These are phyloP conservation scores for Microplitis mediator DNA, from an alignment of 1,140 invertebrate species.

Conservation along the genomic window DNA sequence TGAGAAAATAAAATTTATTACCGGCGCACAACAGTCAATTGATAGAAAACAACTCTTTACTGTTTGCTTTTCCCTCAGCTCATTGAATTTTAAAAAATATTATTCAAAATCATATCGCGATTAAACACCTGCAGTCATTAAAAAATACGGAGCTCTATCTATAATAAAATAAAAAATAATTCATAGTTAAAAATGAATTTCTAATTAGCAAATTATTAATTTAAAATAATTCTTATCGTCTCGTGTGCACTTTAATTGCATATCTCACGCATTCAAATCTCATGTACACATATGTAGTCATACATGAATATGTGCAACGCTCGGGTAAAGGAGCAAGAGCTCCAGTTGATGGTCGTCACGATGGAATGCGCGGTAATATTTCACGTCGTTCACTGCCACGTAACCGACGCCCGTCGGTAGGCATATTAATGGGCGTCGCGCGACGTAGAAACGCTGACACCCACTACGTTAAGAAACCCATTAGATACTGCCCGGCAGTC, in stretches of 20 bases:
- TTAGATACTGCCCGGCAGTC: slow-evolving; percentile 38
- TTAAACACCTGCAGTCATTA: too few relatives aligned
- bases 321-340: slow-evolving; percentile 13
- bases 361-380: slow-evolving; percentile 45
- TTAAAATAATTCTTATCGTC: too few relatives aligned
- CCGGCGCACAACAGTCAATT: not conserved
- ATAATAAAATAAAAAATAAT: too few relatives aligned
- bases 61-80: too few relatives aligned
- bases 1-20: slow-evolving; percentile 29
- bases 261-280: not conserved
- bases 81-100: too few relatives aligned
- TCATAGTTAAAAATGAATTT: too few relatives aligned
- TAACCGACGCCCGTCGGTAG: slow-evolving; percentile 36
- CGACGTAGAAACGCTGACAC: slow-evolving; percentile 39
- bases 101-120: too few relatives aligned
- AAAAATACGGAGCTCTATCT: too few relatives aligned
- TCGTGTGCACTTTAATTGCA: not conserved
- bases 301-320: not conserved
- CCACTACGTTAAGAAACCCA: slow-evolving; percentile 44
- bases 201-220: not conserved
- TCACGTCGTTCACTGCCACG: slow-evolving; percentile 35
- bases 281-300: not conserved
- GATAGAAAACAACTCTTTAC: too few relatives aligned
- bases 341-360: slow-evolving; percentile 39
- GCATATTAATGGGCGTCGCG: slow-evolving; percentile 45